phyloP scores from a whole-genome alignment of 2,888 invertebrate species.

The Dynastes hyllus region DNA sequence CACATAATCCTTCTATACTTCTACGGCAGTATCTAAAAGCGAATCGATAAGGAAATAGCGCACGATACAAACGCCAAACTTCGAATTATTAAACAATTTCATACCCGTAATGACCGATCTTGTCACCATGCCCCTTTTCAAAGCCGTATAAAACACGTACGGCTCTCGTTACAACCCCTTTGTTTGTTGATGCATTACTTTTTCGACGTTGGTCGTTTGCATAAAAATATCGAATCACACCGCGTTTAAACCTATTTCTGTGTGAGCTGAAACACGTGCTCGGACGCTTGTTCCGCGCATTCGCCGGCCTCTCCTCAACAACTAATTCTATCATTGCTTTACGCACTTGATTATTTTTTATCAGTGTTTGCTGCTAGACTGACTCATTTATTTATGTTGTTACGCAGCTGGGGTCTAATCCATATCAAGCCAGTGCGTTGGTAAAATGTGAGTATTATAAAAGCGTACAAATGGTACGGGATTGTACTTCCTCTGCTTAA shows the following conservation, averaged over 20 bases:
- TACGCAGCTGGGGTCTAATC: conserved; percentile 44
- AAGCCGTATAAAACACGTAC: background rate
- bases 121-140: background rate
- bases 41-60: conserved; percentile 23
- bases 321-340: conserved; percentile 40
- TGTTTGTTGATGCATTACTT: conserved; percentile 22
- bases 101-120: background rate
- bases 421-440: conserved; percentile 42
- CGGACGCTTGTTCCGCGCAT: conserved; percentile 32
- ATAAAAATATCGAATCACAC: conserved; percentile 27
- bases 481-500: conserved; percentile 1
- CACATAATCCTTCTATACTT: background rate
- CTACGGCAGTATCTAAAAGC: background rate
- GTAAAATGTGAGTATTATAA: conserved; percentile 43
- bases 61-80: conserved; percentile 4
- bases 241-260: conserved; percentile 28
- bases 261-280: conserved; percentile 37
- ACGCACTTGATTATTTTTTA: conserved; percentile 47
- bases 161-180: conserved; percentile 8
- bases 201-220: background rate
- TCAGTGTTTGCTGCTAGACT: conserved; percentile 40
- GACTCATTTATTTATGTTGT: conserved; percentile 45
- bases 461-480: conserved; percentile 9
- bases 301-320: conserved; percentile 34
- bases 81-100: conserved; percentile 16